These are phyloP conservation scores for Craniophora ligustri DNA, from an alignment of 2,888 invertebrate species.

Conservation along the genomic window DNA sequence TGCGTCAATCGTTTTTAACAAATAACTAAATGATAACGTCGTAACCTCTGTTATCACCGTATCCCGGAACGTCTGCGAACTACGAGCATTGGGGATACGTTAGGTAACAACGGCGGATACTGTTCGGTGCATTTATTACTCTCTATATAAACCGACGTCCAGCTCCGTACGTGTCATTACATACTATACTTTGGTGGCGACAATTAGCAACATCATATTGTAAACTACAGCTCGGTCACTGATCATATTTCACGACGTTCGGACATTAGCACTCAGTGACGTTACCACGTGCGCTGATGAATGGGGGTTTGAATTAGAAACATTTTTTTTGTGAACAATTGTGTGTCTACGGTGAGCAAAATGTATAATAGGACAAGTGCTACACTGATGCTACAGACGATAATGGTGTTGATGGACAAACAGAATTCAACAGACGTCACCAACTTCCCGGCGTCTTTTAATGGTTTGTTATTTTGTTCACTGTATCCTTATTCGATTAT, in stretches of 20 bases:
- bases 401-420: slow-evolving; percentile 85
- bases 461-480: slow-evolving; percentile 70
- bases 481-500: slow-evolving; percentile 8
- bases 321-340: slow-evolving; percentile 36
- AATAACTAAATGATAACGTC: slow-evolving; percentile 81
- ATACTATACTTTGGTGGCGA: slow-evolving; percentile 64
- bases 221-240: slow-evolving; percentile 24
- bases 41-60: slow-evolving; percentile 83
- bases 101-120: slow-evolving; percentile 65
- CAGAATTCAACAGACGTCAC: slow-evolving; percentile 82
- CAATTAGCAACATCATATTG: slow-evolving; percentile 58
- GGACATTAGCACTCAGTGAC: slow-evolving; percentile 43
- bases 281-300: slow-evolving; percentile 52
- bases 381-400: slow-evolving; percentile 84
- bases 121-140: slow-evolving; percentile 67
- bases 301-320: slow-evolving; percentile 9
- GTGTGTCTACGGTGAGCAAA: slow-evolving; percentile 45
- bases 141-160: slow-evolving; percentile 75
- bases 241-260: slow-evolving; percentile 62
- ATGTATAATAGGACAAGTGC: slow-evolving; percentile 86
- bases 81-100: slow-evolving; percentile 71
- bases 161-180: slow-evolving; percentile 69
- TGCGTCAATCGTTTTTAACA: slow-evolving; percentile 86
- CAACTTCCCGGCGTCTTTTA: slow-evolving; percentile 72
- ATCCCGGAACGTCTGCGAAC: slow-evolving; percentile 87